phyloP scores from a whole-genome alignment of 2,888 invertebrate genomes.

The Drosophila longiperda region DNA sequence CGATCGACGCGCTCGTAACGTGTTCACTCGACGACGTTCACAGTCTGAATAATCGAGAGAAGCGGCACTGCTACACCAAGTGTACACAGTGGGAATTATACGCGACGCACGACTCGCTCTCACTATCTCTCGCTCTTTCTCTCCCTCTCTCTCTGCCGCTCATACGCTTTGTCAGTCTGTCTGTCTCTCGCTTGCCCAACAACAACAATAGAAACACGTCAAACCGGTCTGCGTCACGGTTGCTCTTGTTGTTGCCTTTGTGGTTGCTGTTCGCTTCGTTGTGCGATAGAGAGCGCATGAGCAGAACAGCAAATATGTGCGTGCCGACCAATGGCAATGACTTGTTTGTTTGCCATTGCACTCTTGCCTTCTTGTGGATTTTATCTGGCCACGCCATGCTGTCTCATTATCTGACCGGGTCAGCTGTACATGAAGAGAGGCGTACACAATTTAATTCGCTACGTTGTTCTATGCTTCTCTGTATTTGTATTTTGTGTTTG shows the following conservation, averaged over 20 bases:
- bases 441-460: conserved; percentile 71
- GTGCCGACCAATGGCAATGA: conserved; percentile 39
- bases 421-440: conserved; percentile 51
- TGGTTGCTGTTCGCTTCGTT: conserved; percentile 15
- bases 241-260: conserved; percentile 15
- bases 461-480: conserved; percentile 30
- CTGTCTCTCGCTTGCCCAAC: conserved; percentile 38
- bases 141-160: conserved; percentile 26
- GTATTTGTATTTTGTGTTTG: conserved; percentile 11
- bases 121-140: conserved; percentile 19
- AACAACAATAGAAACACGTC: conserved; percentile 31
- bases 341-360: conserved; percentile 48
- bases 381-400: conserved; percentile 72
- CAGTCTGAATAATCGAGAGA: conserved; percentile 84
- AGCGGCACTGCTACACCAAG: conserved; percentile 75
- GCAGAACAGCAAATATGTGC: neutral
- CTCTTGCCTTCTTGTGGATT: conserved; percentile 74
- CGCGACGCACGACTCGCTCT: conserved; percentile 32
- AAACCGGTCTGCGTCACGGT: conserved; percentile 61
- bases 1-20: conserved; percentile 79
- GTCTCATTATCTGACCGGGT: conserved; percentile 55
- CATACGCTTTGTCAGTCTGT: neutral
- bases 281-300: conserved; percentile 32
- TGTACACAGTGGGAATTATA: conserved; percentile 72
- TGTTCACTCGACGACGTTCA: conserved; percentile 84